These are phyloP conservation scores for Rhodeus uyekii DNA, from an alignment of 2,797 vertebrate species.

Conservation along the genomic window DNA sequence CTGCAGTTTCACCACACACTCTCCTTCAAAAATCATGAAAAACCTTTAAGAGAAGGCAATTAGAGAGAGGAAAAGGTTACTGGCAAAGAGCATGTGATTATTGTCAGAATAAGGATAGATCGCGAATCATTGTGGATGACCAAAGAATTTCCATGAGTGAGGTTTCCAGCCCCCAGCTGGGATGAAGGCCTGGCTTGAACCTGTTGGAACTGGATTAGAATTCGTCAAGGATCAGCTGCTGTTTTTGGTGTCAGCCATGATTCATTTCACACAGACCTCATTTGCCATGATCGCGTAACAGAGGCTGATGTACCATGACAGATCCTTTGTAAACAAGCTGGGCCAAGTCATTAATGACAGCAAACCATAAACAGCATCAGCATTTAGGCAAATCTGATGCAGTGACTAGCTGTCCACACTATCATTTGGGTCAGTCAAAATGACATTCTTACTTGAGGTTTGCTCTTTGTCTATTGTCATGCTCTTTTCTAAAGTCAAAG, in stretches of 20 bases:
- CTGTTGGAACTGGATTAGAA: slow-evolving; percentile 55
- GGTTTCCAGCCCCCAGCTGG: slow-evolving; percentile 53
- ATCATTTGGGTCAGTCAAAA: slow-evolving; percentile 48
- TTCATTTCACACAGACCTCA: slow-evolving; percentile 23
- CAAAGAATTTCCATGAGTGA: slow-evolving; percentile 51
- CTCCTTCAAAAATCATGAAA: slow-evolving; percentile 50
- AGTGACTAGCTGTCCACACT: slow-evolving; percentile 22
- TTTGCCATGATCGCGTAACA: neutral
- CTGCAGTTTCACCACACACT: slow-evolving; percentile 51
- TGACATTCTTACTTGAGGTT: slow-evolving; percentile 46
- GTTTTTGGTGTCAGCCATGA: slow-evolving; percentile 10
- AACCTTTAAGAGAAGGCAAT: slow-evolving; percentile 47
- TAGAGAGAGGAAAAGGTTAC: slow-evolving; percentile 57
- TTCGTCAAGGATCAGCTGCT: slow-evolving; percentile 26
- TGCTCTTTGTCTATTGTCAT: slow-evolving; percentile 51
- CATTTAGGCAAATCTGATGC: slow-evolving; percentile 13
- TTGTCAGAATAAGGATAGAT: slow-evolving; percentile 52
- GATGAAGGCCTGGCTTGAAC: slow-evolving; percentile 51
- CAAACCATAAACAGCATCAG: slow-evolving; percentile 11
- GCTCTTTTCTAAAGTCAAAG: slow-evolving; percentile 30
- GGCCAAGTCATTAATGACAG: slow-evolving; percentile 6
- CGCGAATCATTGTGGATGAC: slow-evolving; percentile 63
- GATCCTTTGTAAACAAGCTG: neutral
- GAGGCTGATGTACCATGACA: neutral
- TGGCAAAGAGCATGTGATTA: slow-evolving; percentile 59